Evolutionary conservation across 2,113 vertebrate species (phyloP), one percentile per base, ranked within the genome.

Genomic region (Hippocampus barbouri): DNA sequence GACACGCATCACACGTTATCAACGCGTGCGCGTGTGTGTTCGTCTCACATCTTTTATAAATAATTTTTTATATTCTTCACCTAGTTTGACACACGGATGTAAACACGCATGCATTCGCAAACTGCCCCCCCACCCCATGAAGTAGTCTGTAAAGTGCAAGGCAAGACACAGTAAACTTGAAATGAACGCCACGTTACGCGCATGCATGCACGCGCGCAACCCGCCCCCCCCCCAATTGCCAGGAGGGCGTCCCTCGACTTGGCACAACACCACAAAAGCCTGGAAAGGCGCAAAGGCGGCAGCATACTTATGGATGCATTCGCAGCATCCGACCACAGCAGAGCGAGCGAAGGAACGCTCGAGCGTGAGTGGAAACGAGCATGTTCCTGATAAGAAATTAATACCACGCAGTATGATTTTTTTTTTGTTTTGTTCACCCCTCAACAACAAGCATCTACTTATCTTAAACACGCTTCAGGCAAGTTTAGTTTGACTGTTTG

Each of bases 141-240:
- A 80, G 89, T 86, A 83, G 82, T 63, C 86, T 20, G 81, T 92
- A 91, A 92, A 92, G 92, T 92, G 92, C 92, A 92, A 92, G 89
- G 90, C 86, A 86, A 89, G 86, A 89, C 83, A 82, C 84, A 87
- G 86, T 90, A 84, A 89, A 87, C 86, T 88, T 86, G 89, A 92
- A 91, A 92, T 91, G 86, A 88, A 84, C 68, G 62, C 89, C 89
- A 78, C 83, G 74, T 63, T 66, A n/a, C 54, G 74, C 11, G 6
- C 40, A 43, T 66, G 57, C 69, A 38, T 64, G 27, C 80, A 10
- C 30, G 30, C 30, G 30, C 30, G 30, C 5, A 34, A 34, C 30
- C 30, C 74, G 8, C 66, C 15, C 78, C 16, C 15, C 78, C 16
- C 40, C 18, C 75, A 51, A 11, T 78, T 40, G 67, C 3, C 27